Conservation (phyloP, 2,888 invertebrate species). For the Xestia ashworthii region DNA sequence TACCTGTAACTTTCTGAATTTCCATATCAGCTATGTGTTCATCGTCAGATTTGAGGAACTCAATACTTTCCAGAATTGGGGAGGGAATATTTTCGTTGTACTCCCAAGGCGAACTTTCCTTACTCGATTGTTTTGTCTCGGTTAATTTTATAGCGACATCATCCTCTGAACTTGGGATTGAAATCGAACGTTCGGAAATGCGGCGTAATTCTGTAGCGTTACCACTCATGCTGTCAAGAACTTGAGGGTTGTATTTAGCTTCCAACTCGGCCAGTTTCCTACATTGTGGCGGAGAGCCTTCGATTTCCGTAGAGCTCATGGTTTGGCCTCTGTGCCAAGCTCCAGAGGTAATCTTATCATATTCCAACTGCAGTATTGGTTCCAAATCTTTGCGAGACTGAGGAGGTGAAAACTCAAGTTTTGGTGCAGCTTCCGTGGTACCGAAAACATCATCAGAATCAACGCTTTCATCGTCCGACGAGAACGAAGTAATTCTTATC, state of each 20-base stretch:
- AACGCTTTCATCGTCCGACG: constrained; percentile 94
- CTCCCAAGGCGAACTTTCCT: constrained; percentile 91
- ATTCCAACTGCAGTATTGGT: constrained; percentile 93
- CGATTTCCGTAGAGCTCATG: constrained; percentile 95
- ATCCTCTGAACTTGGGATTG: constrained; percentile 94
- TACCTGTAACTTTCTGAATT: constrained; percentile 90
- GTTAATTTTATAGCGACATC: constrained; percentile 91
- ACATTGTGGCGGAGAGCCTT: constrained; percentile 94
- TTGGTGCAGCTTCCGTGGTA: constrained; percentile 94
- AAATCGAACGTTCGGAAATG: constrained; percentile 94
- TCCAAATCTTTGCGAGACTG: constrained; percentile 94
- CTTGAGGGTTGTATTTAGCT: constrained; percentile 92
- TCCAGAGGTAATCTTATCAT: constrained; percentile 92
- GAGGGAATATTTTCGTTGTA: constrained; percentile 92
- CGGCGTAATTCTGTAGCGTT: constrained; percentile 93
- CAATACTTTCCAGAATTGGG: constrained; percentile 91
- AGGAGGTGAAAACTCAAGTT: constrained; percentile 94
- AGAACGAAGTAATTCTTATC: constrained; percentile 94
- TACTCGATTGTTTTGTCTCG: constrained; percentile 87
- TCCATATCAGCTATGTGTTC: constrained; percentile 90
- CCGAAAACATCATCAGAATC: constrained; percentile 95
- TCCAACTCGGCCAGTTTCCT: constrained; percentile 92
- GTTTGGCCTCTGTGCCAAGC: constrained; percentile 93
- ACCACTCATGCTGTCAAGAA: constrained; percentile 91
- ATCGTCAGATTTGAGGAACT: constrained; percentile 91